phyloP scores from a whole-genome alignment of 2,797 vertebrate genomes.

The Alosa sapidissima region DNA sequence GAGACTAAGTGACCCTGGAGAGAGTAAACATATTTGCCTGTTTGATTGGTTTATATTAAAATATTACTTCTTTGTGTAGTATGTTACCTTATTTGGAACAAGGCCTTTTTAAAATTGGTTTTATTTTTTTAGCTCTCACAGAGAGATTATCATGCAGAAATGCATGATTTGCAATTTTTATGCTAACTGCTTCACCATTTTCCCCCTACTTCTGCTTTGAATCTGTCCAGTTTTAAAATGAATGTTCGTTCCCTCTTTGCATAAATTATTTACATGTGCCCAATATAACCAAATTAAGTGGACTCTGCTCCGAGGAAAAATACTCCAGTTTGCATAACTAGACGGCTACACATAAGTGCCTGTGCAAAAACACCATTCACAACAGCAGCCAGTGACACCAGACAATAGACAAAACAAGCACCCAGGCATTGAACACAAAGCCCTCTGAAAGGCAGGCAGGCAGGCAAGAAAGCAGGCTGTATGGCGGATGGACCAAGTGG shows the following conservation, averaged over 20 bases:
- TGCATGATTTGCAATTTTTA: neutral
- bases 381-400: neutral
- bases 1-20: neutral
- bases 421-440: neutral
- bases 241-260: neutral
- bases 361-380: neutral
- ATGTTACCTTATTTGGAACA: neutral
- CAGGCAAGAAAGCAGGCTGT: neutral
- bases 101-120: neutral
- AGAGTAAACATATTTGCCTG: neutral
- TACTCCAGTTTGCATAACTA: neutral
- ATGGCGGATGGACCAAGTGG: neutral
- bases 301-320: neutral
- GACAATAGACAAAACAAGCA: neutral
- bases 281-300: constrained; percentile 2
- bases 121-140: neutral
- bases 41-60: neutral
- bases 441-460: neutral
- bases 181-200: neutral
- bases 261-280: constrained; percentile 13
- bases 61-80: neutral
- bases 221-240: neutral
- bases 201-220: neutral
- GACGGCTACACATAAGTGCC: neutral
- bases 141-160: neutral